Evolutionary conservation across 2,797 vertebrate genomes (phyloP), one percentile per base, ranked within the genome.

Genomic region (Podarcis siculus): DNA sequence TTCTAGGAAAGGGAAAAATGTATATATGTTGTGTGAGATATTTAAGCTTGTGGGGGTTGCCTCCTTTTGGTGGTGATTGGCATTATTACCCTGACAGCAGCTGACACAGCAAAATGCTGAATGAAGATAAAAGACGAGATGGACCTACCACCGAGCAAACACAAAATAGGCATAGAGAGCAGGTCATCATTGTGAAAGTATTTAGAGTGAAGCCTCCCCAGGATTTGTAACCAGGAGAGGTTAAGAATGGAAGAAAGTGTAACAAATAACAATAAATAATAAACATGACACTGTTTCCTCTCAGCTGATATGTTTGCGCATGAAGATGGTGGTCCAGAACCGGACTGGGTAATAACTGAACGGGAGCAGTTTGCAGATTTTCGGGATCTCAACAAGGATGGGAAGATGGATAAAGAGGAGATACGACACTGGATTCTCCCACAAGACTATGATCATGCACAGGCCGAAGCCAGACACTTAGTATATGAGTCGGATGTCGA

Each of bases 231-330:
- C 42, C 30, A 42, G 45, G 27, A 30, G 12, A 79, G 6, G 10
- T 30, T 69, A 69, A 69, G 66, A 25, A n/a, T n/a, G 66, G 23
- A 69, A 27, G 66, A 30, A 69, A 69, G 27, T 69, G 66, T 69
- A 55, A 19, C 7, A 64, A 23, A 23, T 64, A 23, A 64, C 13
- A 55, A 64, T 61, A 61, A 61, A 61, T 64, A 64, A 61, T 21
- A 64, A 75, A 42, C 90, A 0, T 19, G 19, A 91, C 35, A 78
- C 12, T 9, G 69, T 89, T 55, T 85, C 94, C 93, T 86, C 91
- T n/a, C 86, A 99, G 99, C 98, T n/a, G 99, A 99, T 94, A 99
- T 99, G 99, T 99, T 99, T 96, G 97, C 98, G 39, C 98, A 98
- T 1, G 98, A 99, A 94, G 99, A 99, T 1, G 98, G 97, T 0